Evolutionary conservation across 2,113 vertebrate species (phyloP).

Genomic region (Beaufortia kweichowensis): DNA sequence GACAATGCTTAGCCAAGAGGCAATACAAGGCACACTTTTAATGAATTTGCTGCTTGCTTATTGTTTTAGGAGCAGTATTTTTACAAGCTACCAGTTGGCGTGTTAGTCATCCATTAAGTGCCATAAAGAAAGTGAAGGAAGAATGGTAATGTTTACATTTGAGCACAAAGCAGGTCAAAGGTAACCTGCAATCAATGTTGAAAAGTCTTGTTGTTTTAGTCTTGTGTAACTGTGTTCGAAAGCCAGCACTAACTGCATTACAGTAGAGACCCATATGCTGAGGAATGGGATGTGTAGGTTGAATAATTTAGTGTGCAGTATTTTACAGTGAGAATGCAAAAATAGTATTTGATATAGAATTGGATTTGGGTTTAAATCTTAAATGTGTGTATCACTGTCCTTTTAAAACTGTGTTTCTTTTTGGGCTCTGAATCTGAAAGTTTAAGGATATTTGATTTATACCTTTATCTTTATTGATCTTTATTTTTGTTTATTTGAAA

Average conservation of each 20-base stretch:
- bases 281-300: not conserved
- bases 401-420: not conserved
- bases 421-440: not conserved
- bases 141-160: constrained; percentile 46
- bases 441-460: not conserved
- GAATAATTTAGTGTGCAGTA: not conserved
- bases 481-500: not conserved
- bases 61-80: not conserved
- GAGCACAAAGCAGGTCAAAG: constrained; percentile 16
- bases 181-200: constrained; percentile 11
- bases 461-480: not conserved
- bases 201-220: not conserved
- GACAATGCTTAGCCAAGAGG: constrained; percentile 31
- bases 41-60: too few species aligned
- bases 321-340: not conserved
- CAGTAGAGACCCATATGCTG: not conserved
- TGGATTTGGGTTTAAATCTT: not conserved
- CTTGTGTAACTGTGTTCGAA: not conserved
- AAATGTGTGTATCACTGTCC: not conserved
- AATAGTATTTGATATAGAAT: not conserved
- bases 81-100: not conserved
- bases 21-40: not conserved
- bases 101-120: constrained; percentile 1
- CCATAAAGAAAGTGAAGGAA: constrained; percentile 29
- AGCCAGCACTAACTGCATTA: not conserved